Evolutionary conservation across 2,113 vertebrate species (phyloP), one percentile per base, ranked within the genome.

Genomic region (Scatophagus argus): DNA sequence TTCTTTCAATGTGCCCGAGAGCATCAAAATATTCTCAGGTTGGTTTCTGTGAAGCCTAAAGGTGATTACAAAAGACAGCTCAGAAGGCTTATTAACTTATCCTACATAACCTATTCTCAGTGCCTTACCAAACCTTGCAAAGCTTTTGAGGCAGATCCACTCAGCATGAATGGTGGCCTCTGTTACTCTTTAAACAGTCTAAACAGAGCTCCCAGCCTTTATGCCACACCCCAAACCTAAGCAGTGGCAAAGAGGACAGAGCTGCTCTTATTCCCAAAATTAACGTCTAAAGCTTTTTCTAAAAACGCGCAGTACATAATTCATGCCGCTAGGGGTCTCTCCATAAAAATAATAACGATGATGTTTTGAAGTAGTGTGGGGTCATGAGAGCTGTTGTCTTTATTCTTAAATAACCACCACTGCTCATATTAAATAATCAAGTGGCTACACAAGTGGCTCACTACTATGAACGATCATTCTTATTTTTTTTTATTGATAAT

Each of bases 111-210:
- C 23, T 38, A 12, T 46, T 61, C 17, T 46, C 32, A 32, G 21
- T 51, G 23, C 13, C 43, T 49, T n/a, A 6, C 23, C 66, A 55
- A 46, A 23, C 5, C 43, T 43, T 3, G 60, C 29, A 81, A 59
- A 78, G 63, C 41, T 31, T 72, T 68, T 38, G 41, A 58, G 31
- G 38, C 55, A 38, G 61, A 23, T 25, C 25, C 6, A 9, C 25
- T 60, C 36, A 3, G 25, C 25, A 88, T 93, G 88, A 93, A 93
- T 89, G 81, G 14, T 66, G 82, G 43, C 52, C 89, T 92, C 84
- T 93, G 90, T 93, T 89, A 76, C 29, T 46, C 51, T 75, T 77
- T 64, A 77, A 88, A 82, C 47, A 66, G 71, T 83, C 58, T 71
- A 83, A 89, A 87, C 82, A 88, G 49, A 85, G 73, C 74, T 76